Percentiles rank a stretch among this genome's conserved stretches.
These are phyloP conservation scores for Drosophila neocordata DNA, from an alignment of 1,140 invertebrate genomes.

Conservation along the genomic window DNA sequence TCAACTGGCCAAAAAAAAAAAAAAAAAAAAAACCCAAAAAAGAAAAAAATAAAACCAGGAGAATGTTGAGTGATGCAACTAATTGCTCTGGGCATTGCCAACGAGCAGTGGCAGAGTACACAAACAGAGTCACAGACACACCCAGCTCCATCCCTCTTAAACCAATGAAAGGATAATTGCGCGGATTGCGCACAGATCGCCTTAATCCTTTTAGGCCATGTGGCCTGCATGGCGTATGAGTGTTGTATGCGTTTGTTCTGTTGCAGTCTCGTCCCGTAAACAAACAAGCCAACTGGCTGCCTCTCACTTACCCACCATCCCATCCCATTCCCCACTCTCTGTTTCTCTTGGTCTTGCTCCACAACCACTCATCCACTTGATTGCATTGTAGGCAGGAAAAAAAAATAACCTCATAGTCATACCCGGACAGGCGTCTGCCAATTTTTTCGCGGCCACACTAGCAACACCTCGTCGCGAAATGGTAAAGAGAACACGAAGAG, in stretches of 20 bases:
- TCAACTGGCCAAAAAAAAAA: slow-evolving; percentile 67
- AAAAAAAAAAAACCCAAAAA: slow-evolving; percentile 24
- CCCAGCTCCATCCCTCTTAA: background rate
- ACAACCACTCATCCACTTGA: slow-evolving; percentile 71
- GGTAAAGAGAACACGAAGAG: background rate
- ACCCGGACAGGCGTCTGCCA: slow-evolving; percentile 40
- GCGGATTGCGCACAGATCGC: slow-evolving; percentile 80
- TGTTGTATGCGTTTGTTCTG: slow-evolving; percentile 40
- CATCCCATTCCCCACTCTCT: background rate
- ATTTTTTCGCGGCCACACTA: slow-evolving; percentile 50
- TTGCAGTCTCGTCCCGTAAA: slow-evolving; percentile 49
- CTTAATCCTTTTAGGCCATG: slow-evolving; percentile 78
- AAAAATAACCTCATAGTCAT: slow-evolving; percentile 38
- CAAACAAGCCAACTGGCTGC: slow-evolving; percentile 26
- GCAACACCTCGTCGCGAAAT: slow-evolving; percentile 53
- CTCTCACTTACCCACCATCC: background rate
- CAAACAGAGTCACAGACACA: background rate
- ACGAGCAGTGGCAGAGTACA: slow-evolving; percentile 27
- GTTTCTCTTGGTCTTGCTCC: slow-evolving; percentile 8
- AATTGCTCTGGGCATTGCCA: slow-evolving; percentile 62
- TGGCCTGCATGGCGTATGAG: slow-evolving; percentile 10
- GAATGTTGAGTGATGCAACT: slow-evolving; percentile 79
- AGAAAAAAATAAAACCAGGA: too few species aligned
- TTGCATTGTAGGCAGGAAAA: slow-evolving; percentile 58
- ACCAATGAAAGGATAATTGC: slow-evolving; percentile 79